Percentiles rank a stretch among this genome's conserved stretches.
Conservation (phyloP, 2,888 invertebrate genomes). For the Macaria notata region DNA sequence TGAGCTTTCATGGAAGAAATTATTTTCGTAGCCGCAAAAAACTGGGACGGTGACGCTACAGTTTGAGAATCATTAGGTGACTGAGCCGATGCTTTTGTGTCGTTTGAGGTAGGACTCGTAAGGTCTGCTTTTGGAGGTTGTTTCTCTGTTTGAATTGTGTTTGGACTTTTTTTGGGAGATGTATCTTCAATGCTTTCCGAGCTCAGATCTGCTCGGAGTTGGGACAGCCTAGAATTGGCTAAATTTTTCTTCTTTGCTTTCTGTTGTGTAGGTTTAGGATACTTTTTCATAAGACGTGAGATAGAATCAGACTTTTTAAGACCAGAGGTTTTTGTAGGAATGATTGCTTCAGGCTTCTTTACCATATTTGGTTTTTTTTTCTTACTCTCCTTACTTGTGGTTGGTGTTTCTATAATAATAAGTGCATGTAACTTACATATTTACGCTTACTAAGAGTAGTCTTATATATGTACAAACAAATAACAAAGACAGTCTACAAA, state of each 20-base stretch:
- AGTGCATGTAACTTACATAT: too few relatives aligned
- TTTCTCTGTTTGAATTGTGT: conserved; percentile 44
- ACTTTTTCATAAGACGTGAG: conserved; percentile 10
- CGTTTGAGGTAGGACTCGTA: conserved; percentile 38
- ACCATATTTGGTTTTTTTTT: conserved; percentile 33
- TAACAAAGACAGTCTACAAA: too few relatives aligned
- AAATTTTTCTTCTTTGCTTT: conserved; percentile 56
- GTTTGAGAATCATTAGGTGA: conserved; percentile 63
- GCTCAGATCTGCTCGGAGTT: conserved; percentile 52
- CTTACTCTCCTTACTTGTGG: conserved; percentile 38
- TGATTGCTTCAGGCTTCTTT: conserved; percentile 33
- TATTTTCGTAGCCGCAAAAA: conserved; percentile 73
- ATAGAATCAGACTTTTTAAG: conserved; percentile 5
- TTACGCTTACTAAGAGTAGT: too few relatives aligned
- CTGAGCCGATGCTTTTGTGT: conserved; percentile 38
- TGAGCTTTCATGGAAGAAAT: conserved; percentile 76
- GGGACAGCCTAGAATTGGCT: conserved; percentile 39
- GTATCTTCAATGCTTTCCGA: conserved; percentile 48
- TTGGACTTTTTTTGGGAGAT: conserved; percentile 36
- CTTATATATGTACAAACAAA: too few relatives aligned
- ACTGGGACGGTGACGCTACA: conserved; percentile 68
- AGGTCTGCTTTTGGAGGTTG: conserved; percentile 30
- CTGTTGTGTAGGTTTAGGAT: conserved; percentile 34
- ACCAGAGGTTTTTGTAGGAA: conserved; percentile 8
- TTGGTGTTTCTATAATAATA: conserved; percentile 23